Evolutionary conservation across 2,888 invertebrate species (phyloP), one percentile per base, ranked within the genome.

Genomic region (Cephus nigrinus): DNA sequence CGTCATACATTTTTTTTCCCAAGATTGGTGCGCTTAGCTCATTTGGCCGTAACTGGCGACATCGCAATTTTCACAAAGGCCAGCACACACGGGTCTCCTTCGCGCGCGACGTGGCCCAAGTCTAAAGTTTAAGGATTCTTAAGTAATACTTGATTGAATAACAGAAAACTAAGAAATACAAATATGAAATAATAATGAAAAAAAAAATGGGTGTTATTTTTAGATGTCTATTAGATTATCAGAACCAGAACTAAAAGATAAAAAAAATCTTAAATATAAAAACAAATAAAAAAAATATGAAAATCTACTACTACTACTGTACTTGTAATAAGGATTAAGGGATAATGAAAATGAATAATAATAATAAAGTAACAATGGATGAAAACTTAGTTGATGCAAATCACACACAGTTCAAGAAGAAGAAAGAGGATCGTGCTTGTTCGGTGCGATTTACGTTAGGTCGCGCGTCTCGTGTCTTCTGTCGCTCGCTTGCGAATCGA

Each of bases 141-240:
- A 83, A 86, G 83, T 86, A 84, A 86, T 87, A 85, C 82, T 85
- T 84, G 84, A 86, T 85, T 82, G 85, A 82, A 87, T 83, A 85
- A 86, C 80, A 83, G 82, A 79, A 80, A 76, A 79, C 71, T 69
- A 78, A 80, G 78, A 81, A 79, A 80, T 79, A 81, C 86, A 88
- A 90, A 88, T 89, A 89, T 85, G 84, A 88, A 89, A 83, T 88
- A 89, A 89, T 88, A 88, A 87, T 87, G 84, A 87, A 86, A 85
- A 83, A 32, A 35, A 84, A 90, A 90, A 89, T 91, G 88, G 89
- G 88, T 91, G 91, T 92, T 91, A 91, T 91, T 91, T 91, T 91
- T 91, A 92, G 91, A 91, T 91, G 90, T 91, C 90, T 91, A 88
- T 91, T 92, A 91, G 90, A 91, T 90, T 90, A 90, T 89, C 89